Conservation (phyloP, 2,888 invertebrate species). For the Eupithecia pulchellata region DNA sequence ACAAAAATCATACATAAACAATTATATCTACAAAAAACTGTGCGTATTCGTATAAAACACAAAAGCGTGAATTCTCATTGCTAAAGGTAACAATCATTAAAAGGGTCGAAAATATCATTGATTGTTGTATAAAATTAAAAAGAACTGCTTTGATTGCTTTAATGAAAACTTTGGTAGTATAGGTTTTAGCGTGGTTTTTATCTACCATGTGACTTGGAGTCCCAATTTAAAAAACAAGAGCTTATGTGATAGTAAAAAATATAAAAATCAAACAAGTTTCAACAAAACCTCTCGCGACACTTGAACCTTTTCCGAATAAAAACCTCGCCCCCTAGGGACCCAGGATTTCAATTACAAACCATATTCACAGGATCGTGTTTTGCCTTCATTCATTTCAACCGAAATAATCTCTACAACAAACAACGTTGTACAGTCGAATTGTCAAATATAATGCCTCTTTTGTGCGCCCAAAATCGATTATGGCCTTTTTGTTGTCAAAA, state of each 20-base stretch:
- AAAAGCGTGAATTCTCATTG: too few species aligned
- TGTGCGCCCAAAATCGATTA: constrained; percentile 83
- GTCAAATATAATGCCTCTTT: constrained; percentile 82
- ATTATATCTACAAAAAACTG: too few species aligned
- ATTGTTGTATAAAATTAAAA: neutral
- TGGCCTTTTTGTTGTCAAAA: constrained; percentile 85
- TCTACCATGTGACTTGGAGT: neutral
- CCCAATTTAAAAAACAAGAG: neutral
- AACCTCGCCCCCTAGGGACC: constrained; percentile 67
- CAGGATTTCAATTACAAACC: constrained; percentile 80
- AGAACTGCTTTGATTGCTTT: neutral
- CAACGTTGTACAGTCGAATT: constrained; percentile 82
- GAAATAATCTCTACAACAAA: constrained; percentile 85
- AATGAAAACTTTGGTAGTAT: neutral
- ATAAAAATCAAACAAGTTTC: constrained; percentile 32
- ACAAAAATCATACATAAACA: too few species aligned
- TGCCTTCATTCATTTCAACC: constrained; percentile 84
- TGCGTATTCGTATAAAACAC: too few species aligned
- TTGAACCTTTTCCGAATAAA: constrained; percentile 59
- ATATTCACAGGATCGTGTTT: constrained; percentile 81
- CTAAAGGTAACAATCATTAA: neutral
- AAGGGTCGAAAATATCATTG: neutral
- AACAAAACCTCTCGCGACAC: constrained; percentile 47
- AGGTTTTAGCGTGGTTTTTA: neutral
- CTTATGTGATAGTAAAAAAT: neutral